Percentiles rank a stretch among this genome's conserved stretches.
phyloP scores from a whole-genome alignment of 2,888 invertebrate species.

The Hydrotaea diabolus region DNA sequence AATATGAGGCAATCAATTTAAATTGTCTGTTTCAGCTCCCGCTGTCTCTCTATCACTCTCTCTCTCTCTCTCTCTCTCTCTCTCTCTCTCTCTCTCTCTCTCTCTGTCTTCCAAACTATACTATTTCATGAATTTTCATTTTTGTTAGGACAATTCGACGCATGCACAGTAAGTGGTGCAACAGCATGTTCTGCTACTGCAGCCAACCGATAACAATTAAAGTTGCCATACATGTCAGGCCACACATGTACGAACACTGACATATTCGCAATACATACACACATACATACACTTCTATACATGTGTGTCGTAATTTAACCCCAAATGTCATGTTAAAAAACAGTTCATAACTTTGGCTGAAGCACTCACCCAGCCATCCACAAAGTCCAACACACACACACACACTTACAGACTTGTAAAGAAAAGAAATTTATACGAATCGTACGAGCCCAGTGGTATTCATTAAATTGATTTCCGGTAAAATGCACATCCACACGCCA shows the following conservation, averaged over 20 bases:
- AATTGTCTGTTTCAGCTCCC: too few relatives aligned
- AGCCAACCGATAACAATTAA: constrained; percentile 24
- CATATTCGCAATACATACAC: neutral
- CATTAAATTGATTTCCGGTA: constrained; percentile 65
- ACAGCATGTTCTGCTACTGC: constrained; percentile 19
- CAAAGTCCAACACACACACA: neutral
- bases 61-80: too few relatives aligned
- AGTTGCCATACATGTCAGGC: constrained; percentile 38
- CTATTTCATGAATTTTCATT: constrained; percentile 53
- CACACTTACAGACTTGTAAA: constrained; percentile 3
- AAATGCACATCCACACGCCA: constrained; percentile 3
- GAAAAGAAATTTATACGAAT: constrained; percentile 43
- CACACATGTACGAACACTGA: neutral
- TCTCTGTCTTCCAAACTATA: too few relatives aligned
- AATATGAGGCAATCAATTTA: neutral
- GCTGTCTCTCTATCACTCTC: too few relatives aligned
- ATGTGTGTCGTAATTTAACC: constrained; percentile 44
- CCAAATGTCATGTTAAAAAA: constrained; percentile 61
- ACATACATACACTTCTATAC: constrained; percentile 8
- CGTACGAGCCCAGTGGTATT: constrained; percentile 47
- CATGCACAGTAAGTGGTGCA: constrained; percentile 25
- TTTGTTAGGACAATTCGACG: constrained; percentile 31
- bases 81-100: too few relatives aligned
- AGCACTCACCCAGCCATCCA: neutral
- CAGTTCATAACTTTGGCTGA: constrained; percentile 62